Percentiles rank a stretch among this genome's conserved stretches.
Evolutionary conservation across 1,140 invertebrate species (phyloP).

Genomic region (Drosophila serrata): DNA sequence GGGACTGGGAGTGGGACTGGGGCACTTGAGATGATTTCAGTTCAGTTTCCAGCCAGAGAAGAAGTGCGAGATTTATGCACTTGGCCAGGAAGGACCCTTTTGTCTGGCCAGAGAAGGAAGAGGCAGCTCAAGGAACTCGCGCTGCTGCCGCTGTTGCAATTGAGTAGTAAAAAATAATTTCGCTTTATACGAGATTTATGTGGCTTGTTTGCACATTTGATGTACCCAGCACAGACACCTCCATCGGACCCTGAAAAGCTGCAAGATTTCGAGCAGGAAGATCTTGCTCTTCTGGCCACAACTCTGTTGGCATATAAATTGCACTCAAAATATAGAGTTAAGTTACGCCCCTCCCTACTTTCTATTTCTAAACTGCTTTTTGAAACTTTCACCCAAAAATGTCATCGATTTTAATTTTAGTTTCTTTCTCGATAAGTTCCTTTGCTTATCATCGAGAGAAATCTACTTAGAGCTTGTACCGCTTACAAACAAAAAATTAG

Average conservation of each 20-base stretch:
- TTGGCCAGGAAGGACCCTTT: slow-evolving; percentile 57
- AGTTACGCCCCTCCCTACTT: slow-evolving; percentile 70
- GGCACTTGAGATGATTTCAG: slow-evolving; percentile 32
- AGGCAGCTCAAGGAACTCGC: slow-evolving; percentile 46
- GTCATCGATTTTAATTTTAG: slow-evolving; percentile 64
- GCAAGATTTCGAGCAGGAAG: slow-evolving; percentile 14
- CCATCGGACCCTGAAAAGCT: slow-evolving; percentile 6
- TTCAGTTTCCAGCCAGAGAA: slow-evolving; percentile 23
- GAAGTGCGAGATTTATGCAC: slow-evolving; percentile 56
- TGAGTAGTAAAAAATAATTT: slow-evolving; percentile 84
- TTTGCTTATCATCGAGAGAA: slow-evolving; percentile 56
- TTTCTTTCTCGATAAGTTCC: slow-evolving; percentile 21
- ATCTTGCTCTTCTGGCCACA: slow-evolving; percentile 3
- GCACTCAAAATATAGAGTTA: slow-evolving; percentile 31
- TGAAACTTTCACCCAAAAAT: slow-evolving; percentile 76
- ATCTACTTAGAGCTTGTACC: slow-evolving; percentile 50
- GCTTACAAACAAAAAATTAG: slow-evolving; percentile 52
- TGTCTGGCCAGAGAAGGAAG: slow-evolving; percentile 24
- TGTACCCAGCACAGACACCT: slow-evolving; percentile 74
- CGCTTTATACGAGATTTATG: slow-evolving; percentile 81
- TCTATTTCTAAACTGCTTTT: slow-evolving; percentile 74
- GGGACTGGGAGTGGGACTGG: slow-evolving; percentile 30
- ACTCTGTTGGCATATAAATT: slow-evolving; percentile 63
- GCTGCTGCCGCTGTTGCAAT: slow-evolving; percentile 66
- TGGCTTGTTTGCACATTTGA: slow-evolving; percentile 84